Evolutionary conservation across 2,797 vertebrate genomes (phyloP).

Genomic region (Leucoraja ocellata): DNA sequence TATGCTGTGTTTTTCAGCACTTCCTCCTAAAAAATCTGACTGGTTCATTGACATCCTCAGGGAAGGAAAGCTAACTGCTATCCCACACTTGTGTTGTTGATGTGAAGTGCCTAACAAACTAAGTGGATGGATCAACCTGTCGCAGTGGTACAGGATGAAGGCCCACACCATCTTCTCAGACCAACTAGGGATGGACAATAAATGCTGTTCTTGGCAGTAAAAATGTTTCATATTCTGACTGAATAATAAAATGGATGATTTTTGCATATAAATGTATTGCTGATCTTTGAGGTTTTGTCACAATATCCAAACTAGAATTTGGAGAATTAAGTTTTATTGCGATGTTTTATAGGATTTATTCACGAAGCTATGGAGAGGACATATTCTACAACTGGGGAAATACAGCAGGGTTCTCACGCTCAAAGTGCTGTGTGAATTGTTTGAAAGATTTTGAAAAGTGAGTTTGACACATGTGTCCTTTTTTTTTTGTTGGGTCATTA

Average conservation of each 20-base stretch:
- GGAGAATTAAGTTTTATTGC: not conserved
- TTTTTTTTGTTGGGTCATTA: constrained; percentile 34
- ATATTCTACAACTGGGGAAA: not conserved
- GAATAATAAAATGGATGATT: not conserved
- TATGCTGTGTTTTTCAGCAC: not conserved
- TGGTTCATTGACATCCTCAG: not conserved
- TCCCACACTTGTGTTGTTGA: not conserved
- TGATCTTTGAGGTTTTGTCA: not conserved
- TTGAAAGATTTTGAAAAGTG: constrained; percentile 31
- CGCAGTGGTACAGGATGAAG: not conserved
- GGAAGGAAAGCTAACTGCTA: not conserved
- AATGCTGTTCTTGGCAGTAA: not conserved
- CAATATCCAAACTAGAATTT: not conserved
- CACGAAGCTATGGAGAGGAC: not conserved
- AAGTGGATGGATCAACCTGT: not conserved
- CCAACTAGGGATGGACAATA: not conserved
- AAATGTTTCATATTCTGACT: not conserved
- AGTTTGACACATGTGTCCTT: constrained; percentile 28
- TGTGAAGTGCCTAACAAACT: not conserved
- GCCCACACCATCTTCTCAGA: not conserved
- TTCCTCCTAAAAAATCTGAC: not conserved
- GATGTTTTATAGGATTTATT: not conserved
- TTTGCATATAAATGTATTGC: not conserved
- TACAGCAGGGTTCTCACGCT: constrained; percentile 16
- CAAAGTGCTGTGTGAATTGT: constrained; percentile 30